Percentiles rank a stretch among this genome's conserved stretches.
Evolutionary conservation across 2,113 vertebrate genomes (phyloP).

Genomic region (Erythrocercus mccallii): DNA sequence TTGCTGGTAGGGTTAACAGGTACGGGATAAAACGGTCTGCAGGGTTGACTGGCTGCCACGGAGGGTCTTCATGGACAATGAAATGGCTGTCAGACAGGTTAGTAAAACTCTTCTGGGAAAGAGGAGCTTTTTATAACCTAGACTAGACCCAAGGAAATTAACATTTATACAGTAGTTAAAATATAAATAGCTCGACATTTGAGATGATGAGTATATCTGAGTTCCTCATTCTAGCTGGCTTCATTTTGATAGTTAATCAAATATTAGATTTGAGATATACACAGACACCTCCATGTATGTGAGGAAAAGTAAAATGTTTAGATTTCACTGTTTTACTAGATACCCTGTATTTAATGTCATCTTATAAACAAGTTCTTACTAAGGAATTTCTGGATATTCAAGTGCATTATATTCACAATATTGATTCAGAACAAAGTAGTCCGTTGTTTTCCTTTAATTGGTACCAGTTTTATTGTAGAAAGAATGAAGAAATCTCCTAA

Average conservation of each 20-base stretch:
- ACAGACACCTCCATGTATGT: background rate
- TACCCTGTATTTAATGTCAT: background rate
- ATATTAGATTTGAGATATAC: background rate
- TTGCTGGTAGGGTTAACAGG: background rate
- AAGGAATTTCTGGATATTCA: background rate
- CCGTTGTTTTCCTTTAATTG: background rate
- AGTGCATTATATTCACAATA: background rate
- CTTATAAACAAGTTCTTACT: background rate
- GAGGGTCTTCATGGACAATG: background rate
- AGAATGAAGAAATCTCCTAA: background rate
- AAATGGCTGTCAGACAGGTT: background rate
- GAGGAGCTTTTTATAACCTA: background rate
- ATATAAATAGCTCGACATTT: background rate
- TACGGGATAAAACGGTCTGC: background rate
- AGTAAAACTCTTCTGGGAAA: background rate
- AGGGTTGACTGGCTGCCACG: background rate
- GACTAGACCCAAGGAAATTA: background rate
- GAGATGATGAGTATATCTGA: background rate
- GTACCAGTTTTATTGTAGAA: background rate
- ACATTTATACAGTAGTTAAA: constrained; percentile 5
- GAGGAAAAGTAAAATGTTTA: background rate
- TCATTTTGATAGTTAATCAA: background rate
- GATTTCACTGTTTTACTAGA: background rate
- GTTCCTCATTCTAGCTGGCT: background rate
- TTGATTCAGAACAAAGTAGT: background rate